These are phyloP conservation scores for Callyntrura guangdongensis DNA, from an alignment of 2,888 invertebrate species.

Conservation along the genomic window DNA sequence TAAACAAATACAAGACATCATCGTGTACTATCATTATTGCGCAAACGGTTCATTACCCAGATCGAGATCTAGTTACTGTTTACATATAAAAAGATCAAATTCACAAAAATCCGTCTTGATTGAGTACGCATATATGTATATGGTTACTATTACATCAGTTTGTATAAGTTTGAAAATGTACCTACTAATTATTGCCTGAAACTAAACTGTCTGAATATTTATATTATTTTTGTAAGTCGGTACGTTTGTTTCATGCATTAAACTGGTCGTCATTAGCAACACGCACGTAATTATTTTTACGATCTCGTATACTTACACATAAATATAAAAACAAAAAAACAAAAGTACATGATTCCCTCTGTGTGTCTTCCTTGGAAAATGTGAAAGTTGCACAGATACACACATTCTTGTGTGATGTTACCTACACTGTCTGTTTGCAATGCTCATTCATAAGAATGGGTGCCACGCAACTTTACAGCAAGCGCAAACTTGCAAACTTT, in stretches of 20 bases:
- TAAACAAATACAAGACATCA: background rate
- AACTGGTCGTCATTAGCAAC: constrained; percentile 27
- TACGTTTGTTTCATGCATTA: constrained; percentile 25
- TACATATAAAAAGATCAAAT: no score
- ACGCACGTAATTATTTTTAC: background rate
- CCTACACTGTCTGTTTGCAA: constrained; percentile 4
- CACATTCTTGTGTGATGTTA: background rate
- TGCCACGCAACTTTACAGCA: background rate
- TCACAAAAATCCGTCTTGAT: constrained; percentile 18
- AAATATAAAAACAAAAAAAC: background rate
- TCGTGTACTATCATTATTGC: no score
- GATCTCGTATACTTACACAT: no score
- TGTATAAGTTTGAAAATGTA: background rate
- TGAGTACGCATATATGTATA: background rate
- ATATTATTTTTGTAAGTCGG: background rate
- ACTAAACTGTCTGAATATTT: constrained; percentile 16
- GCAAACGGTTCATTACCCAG: no score
- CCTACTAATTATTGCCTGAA: background rate
- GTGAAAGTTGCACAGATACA: constrained; percentile 21
- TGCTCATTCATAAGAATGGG: background rate
- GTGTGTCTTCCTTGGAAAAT: constrained; percentile 21
- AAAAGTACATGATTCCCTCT: background rate
- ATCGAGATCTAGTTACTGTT: no score
- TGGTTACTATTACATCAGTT: constrained; percentile 40
- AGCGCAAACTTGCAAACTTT: background rate